Evolutionary conservation across 2,888 invertebrate species (phyloP).

Genomic region (Zeuzera pyrina): DNA sequence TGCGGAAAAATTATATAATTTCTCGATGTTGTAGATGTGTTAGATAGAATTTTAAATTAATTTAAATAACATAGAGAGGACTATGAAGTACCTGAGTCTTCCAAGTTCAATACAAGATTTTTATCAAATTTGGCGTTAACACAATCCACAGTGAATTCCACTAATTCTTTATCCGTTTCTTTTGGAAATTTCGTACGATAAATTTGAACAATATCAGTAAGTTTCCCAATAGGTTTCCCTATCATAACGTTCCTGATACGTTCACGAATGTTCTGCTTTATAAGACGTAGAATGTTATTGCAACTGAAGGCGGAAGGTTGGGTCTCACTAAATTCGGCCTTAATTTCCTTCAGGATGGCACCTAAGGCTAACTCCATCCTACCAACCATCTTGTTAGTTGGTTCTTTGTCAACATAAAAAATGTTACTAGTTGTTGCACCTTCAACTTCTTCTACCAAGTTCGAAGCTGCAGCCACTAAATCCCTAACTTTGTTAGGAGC

Average conservation of each 20-base stretch:
- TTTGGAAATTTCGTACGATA: conserved; percentile 36
- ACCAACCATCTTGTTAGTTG: conserved; percentile 34
- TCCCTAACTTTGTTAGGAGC: not conserved
- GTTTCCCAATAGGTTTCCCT: conserved; percentile 30
- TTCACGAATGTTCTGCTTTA: conserved; percentile 32
- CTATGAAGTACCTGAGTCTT: no score
- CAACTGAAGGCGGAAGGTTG: no score
- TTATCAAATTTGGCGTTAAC: conserved; percentile 3
- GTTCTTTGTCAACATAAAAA: conserved; percentile 24
- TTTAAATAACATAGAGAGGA: no score
- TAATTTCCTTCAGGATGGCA: conserved; percentile 38
- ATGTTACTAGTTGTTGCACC: no score
- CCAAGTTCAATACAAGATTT: not conserved
- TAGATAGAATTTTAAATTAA: no score
- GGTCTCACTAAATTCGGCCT: conserved; percentile 17
- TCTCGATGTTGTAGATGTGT: no score
- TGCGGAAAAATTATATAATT: no score
- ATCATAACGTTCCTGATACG: conserved; percentile 41
- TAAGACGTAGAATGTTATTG: not conserved
- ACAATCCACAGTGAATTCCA: conserved; percentile 26
- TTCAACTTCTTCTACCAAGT: no score
- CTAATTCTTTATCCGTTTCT: conserved; percentile 34
- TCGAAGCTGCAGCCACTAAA: not conserved
- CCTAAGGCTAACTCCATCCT: conserved; percentile 54
- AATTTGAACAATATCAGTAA: conserved; percentile 22